Evolutionary conservation across 1,140 invertebrate genomes (phyloP).

Genomic region (Lordiphosa collinella): DNA sequence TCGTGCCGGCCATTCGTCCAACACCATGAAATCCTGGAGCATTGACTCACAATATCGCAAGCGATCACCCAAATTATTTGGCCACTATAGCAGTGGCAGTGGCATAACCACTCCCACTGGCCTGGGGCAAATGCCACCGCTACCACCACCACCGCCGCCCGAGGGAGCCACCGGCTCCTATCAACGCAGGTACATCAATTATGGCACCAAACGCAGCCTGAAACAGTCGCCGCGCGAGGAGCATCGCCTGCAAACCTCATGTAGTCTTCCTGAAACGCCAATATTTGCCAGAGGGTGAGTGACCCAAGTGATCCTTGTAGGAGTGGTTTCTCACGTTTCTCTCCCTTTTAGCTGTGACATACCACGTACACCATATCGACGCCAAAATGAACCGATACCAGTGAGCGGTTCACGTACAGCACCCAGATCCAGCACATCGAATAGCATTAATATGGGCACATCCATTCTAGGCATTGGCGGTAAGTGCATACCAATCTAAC

Average conservation of each 20-base stretch:
- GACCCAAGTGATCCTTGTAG: not conserved
- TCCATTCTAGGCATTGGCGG: constrained; percentile 74
- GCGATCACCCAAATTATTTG: constrained; percentile 79
- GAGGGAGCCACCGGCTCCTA: constrained; percentile 75
- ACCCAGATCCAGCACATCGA: constrained; percentile 83
- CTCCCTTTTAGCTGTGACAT: constrained; percentile 83
- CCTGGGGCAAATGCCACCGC: constrained; percentile 79
- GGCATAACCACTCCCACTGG: constrained; percentile 81
- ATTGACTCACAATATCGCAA: constrained; percentile 88
- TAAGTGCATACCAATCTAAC: constrained; percentile 15
- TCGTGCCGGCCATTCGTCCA: constrained; percentile 81
- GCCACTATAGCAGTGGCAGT: constrained; percentile 70
- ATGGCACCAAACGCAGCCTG: constrained; percentile 71
- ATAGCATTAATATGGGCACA: constrained; percentile 80
- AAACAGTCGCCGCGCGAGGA: constrained; percentile 81
- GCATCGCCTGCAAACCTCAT: constrained; percentile 87
- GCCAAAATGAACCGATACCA: constrained; percentile 81
- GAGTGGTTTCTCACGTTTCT: not conserved
- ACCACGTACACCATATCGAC: constrained; percentile 85
- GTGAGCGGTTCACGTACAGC: constrained; percentile 79
- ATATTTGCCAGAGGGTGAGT: constrained; percentile 87
- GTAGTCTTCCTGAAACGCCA: constrained; percentile 90
- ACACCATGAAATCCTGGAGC: constrained; percentile 88
- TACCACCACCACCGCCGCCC: constrained; percentile 34
- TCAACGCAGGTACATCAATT: constrained; percentile 79